Evolutionary conservation across 1,140 invertebrate genomes (phyloP), one percentile per base, ranked within the genome.

Genomic region (Periplaneta americana): DNA sequence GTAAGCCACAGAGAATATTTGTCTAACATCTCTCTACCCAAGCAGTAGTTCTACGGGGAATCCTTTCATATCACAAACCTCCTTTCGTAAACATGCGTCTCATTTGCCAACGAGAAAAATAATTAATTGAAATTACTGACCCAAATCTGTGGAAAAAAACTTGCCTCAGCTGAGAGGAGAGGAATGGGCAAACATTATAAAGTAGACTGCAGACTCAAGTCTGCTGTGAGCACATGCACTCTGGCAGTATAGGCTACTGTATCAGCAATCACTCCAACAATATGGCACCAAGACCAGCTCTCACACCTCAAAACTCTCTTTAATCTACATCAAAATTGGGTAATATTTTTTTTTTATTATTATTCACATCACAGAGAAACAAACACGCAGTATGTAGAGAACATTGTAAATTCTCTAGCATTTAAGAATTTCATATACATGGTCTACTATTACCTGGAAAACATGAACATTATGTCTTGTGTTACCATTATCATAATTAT

Each of bases 311-410:
- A 66, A 66, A 78, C 35, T 3, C 35, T 78, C 35, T 78, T 66
- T 78, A 78, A 78, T 78, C 39, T 80, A 80, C 79, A 74, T 80
- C 79, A 80, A 80, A 80, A 57, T 13, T 74, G 79, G 39, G 66
- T 74, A 80, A 80, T 74, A 74, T 80, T 80, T 57, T 80, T 80
- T 28, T 18, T 80, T n/a, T n/a, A n/a, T n/a, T n/a, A n/a, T n/a
- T 80, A 74, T 57, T 80, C 66, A 74, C 66, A 80, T 48, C 79
- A 80, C 39, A 78, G 77, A 36, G 66, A 74, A 80, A 80, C 79
- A 80, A 80, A 80, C 79, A 80, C 48, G 32, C 79, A 80, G n/a
- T 74, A 80, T 80, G 66, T 78, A 80, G 79, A 80, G 66, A 80
- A 80, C 48, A 57, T 74, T 34, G 22, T 80, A 80, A 34, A 80